Base-by-base conservation (phyloP, 2,113 vertebrate genomes). In the Odontophorus gujanensis region DNA sequence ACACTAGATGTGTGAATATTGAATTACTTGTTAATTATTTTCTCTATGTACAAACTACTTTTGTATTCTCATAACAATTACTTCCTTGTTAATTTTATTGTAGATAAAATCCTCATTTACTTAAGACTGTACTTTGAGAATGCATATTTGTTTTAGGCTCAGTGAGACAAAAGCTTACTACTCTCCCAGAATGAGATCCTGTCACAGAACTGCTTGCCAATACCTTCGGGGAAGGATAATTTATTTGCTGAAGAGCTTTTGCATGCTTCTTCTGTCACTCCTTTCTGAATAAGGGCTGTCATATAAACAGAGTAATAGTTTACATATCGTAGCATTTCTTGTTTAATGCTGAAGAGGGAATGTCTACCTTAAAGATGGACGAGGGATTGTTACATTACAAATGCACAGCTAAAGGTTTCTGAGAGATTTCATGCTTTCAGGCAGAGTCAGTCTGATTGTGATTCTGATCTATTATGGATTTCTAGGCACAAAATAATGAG, bases 401-500 rank as follows among this genome's bases (percentile, higher is more conserved):
- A 59, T 21, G 8, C 65, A 48, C 86, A 24, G 26, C 40, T 72
- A 43, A 84, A 90, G 48, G 48, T 43, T 78, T 80, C 43, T 66
- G n/a, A n/a, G 66, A 38, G 26, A 77, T 0, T 36, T 78, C 66
- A 16, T 53, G 30, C 30, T 78, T 85, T 21, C 22, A 50, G 36
- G 45, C 26, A 50, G 17, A n/a, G 15, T 80, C 69, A 79, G 25
- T 20, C 32, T 81, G 47, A 66, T 57, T 28, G 28, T 78, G 47
- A 62, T 61, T 90, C 50, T 85, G 13, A 1, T 87, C 69, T 95
- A 28, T 76, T 32, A 1, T n/a, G 48, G 13, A 53, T 85, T 85
- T 95, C 19, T 85, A 88, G 89, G 15, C 13, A 45, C 83, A 95
- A 91, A 94, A 97, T 75, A 67, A 79, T 43, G 93, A 95, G 38